Evolutionary conservation across 2,888 invertebrate species (phyloP).

Genomic region (Aquatica leii): DNA sequence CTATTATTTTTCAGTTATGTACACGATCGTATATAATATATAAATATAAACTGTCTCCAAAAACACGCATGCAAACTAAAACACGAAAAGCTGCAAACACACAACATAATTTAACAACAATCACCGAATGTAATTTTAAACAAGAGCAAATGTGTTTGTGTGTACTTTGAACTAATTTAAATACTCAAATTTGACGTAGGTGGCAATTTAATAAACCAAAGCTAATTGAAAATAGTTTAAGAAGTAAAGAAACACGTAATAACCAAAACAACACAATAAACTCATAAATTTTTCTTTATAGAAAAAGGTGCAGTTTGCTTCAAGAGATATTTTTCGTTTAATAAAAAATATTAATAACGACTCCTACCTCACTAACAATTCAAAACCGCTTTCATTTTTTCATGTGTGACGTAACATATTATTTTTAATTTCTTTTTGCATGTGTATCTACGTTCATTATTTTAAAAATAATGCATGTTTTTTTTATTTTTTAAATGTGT

Average conservation of each 20-base stretch:
- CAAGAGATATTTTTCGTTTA: conserved; percentile 48
- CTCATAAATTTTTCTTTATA: conserved; percentile 4
- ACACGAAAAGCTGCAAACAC: too few species aligned
- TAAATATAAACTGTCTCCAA: too few species aligned
- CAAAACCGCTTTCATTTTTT: conserved; percentile 36
- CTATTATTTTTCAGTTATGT: too few species aligned
- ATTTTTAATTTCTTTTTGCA: conserved; percentile 4
- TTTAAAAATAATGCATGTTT: conserved; percentile 9
- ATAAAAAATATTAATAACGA: conserved; percentile 35
- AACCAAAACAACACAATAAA: conserved; percentile 15
- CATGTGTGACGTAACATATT: conserved; percentile 21
- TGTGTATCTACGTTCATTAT: conserved; percentile 21
- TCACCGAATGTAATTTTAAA: neutral
- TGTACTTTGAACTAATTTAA: conserved; percentile 4
- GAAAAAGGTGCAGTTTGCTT: conserved; percentile 65
- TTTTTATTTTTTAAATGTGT: conserved; percentile 15
- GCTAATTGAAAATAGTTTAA: too few species aligned
- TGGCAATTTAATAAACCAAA: conserved; percentile 11
- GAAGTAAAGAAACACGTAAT: neutral
- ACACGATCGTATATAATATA: too few species aligned
- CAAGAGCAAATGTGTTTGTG: conserved; percentile 3
- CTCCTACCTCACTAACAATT: conserved; percentile 26
- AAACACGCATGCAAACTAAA: too few species aligned
- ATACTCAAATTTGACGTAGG: neutral
- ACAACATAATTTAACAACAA: too few species aligned